Evolutionary conservation across 2,888 invertebrate genomes (phyloP).

Genomic region (Tetranychus piercei): DNA sequence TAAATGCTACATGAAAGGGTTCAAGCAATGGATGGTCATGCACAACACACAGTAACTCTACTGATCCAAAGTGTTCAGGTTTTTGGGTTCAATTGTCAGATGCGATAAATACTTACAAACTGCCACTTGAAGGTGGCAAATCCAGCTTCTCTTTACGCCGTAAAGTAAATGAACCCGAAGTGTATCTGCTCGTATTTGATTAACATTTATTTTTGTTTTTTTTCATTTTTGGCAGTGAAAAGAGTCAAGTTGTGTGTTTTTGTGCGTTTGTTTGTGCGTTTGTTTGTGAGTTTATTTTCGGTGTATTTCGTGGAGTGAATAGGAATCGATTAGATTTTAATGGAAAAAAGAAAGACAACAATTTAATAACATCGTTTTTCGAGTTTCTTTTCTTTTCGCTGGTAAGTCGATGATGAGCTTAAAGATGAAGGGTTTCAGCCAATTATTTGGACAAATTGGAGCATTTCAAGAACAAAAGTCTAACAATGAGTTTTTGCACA

Average conservation of each 20-base stretch:
- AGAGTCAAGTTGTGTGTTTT: neutral
- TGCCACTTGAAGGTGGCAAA: conserved; percentile 25
- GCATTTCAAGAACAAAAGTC: too few species aligned
- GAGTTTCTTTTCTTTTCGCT: too few species aligned
- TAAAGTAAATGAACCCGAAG: conserved; percentile 27
- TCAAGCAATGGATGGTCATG: too few species aligned
- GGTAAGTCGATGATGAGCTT: too few species aligned
- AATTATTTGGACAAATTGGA: too few species aligned
- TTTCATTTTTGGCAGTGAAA: neutral
- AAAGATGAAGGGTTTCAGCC: too few species aligned
- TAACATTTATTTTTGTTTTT: neutral
- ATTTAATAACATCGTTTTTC: too few species aligned
- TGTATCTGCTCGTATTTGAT: conserved; percentile 23
- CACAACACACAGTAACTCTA: too few species aligned
- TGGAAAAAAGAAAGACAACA: too few species aligned
- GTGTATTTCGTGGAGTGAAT: neutral
- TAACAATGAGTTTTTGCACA: too few species aligned
- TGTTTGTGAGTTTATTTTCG: neutral
- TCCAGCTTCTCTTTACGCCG: conserved; percentile 27
- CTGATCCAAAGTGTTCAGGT: neutral
- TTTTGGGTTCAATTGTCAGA: too few species aligned
- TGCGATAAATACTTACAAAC: conserved; percentile 25
- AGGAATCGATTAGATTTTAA: neutral
- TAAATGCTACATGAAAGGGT: too few species aligned
- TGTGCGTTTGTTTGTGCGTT: neutral